Evolutionary conservation across 2,113 vertebrate species (phyloP).

Genomic region (Urocolius indicus): DNA sequence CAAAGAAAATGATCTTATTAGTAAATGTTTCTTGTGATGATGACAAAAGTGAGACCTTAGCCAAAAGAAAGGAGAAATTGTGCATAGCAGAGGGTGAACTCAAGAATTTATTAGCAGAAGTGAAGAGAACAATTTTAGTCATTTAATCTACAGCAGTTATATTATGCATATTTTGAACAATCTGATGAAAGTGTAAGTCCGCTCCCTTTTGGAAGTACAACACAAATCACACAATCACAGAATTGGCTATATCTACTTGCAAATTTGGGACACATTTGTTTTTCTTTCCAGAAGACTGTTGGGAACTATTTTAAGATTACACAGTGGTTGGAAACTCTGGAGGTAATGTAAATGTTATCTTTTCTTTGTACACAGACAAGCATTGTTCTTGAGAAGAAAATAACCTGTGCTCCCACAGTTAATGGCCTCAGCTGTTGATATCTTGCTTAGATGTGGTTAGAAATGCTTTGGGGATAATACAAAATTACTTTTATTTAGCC

Average conservation of each 20-base stretch:
- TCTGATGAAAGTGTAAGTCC: background rate
- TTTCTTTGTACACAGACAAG: background rate
- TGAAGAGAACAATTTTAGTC: background rate
- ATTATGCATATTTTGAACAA: background rate
- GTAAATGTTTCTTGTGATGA: slow-evolving; percentile 53
- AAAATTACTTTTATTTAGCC: background rate
- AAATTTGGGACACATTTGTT: background rate
- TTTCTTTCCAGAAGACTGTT: background rate
- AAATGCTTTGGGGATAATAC: background rate
- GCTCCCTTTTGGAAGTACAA: background rate
- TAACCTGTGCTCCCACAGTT: background rate
- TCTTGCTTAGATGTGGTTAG: background rate
- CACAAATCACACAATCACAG: background rate
- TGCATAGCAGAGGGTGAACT: background rate
- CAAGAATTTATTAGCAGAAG: slow-evolving; percentile 5
- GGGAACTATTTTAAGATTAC: slow-evolving; percentile 1
- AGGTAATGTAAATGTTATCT: background rate
- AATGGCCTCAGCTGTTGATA: background rate
- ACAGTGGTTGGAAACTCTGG: background rate
- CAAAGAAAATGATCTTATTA: slow-evolving; percentile 62
- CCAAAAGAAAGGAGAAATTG: slow-evolving; percentile 26
- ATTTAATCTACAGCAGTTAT: background rate
- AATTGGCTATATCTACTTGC: background rate
- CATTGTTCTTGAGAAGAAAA: background rate
- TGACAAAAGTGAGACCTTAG: slow-evolving; percentile 27